A percentile compares a stretch with the other conserved stretches of the same genome.
Conservation (phyloP, 2,797 vertebrate species). For the Anguilla obscura region DNA sequence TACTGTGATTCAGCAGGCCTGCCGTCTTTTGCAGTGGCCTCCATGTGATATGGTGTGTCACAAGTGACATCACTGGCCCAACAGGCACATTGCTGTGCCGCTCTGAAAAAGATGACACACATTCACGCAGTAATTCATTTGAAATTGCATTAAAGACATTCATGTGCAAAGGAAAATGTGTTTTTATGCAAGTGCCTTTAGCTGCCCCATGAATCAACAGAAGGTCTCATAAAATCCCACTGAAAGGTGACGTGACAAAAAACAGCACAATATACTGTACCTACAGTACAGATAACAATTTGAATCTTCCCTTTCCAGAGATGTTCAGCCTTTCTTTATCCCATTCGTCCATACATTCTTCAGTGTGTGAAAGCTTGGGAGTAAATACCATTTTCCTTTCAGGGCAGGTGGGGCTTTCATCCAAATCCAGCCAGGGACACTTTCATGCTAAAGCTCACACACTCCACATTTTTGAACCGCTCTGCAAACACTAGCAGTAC, state of each 20-base stretch:
- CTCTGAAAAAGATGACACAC: neutral
- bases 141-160: neutral
- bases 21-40: neutral
- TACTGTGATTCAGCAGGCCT: neutral
- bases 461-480: neutral
- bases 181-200: neutral
- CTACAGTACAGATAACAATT: neutral
- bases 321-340: neutral
- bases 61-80: neutral
- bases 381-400: neutral
- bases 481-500: slow-evolving; percentile 3
- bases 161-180: neutral
- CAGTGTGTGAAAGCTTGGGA: neutral
- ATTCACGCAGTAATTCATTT: neutral
- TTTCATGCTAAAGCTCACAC: slow-evolving; percentile 6
- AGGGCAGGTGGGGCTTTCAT: neutral
- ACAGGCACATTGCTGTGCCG: neutral
- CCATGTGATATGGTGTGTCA: neutral
- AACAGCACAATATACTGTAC: neutral
- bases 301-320: neutral
- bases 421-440: neutral
- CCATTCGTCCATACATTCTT: neutral
- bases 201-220: neutral
- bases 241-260: neutral
- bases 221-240: neutral